Evolutionary conservation across 2,113 vertebrate genomes (phyloP).

Genomic region (Barnardius zonarius): DNA sequence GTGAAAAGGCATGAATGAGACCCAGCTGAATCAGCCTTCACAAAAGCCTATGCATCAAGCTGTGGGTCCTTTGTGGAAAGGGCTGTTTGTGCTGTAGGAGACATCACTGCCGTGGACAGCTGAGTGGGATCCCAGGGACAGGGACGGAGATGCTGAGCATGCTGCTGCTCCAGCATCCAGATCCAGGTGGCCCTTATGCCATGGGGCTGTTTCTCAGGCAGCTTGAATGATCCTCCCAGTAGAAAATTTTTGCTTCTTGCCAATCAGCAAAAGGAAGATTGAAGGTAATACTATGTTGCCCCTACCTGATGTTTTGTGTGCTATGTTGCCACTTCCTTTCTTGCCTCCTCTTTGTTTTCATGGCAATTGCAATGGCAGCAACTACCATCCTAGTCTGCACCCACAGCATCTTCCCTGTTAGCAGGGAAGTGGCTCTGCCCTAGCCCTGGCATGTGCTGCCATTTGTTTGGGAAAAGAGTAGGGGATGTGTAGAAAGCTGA

Average conservation of each 20-base stretch:
- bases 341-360: neutral
- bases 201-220: neutral
- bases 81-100: neutral
- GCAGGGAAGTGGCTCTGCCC: neutral
- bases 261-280: neutral
- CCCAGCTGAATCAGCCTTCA: neutral
- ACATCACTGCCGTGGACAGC: neutral
- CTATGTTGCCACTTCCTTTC: neutral
- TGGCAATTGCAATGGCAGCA: neutral
- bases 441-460: neutral
- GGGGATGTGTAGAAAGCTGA: neutral
- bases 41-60: neutral
- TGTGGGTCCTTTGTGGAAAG: neutral
- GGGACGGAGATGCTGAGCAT: neutral
- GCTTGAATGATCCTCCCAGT: neutral
- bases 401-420: neutral
- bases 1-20: neutral
- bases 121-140: accelerated
- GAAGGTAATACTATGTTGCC: neutral
- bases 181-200: accelerated
- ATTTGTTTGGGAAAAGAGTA: neutral
- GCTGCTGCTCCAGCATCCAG: neutral
- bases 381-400: neutral
- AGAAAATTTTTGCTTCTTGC: neutral
- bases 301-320: neutral